A percentile compares a stretch with the other conserved stretches of the same genome.
These are phyloP conservation scores for Liolophura sinensis DNA, from an alignment of 1,140 invertebrate genomes.

Conservation along the genomic window DNA sequence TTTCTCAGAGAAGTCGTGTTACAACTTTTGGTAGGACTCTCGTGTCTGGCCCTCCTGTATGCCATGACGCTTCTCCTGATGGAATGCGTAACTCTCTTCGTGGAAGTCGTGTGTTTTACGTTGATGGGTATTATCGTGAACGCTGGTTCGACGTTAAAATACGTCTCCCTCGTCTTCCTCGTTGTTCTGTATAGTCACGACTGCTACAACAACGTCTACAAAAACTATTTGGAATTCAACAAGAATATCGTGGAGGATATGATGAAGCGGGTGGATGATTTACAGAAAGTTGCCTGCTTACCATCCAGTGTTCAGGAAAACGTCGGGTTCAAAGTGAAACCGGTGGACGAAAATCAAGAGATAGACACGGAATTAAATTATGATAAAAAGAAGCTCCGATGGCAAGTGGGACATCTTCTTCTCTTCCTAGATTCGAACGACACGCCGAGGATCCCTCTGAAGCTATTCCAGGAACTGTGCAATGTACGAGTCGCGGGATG, in stretches of 20 bases:
- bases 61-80: conserved; percentile 34
- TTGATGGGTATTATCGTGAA: conserved; percentile 49
- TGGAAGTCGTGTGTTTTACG: conserved; percentile 39
- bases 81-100: conserved; percentile 38
- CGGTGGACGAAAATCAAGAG: conserved; percentile 36
- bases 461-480: conserved; percentile 33
- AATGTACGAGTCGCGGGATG: conserved; percentile 28
- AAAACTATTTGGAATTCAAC: conserved; percentile 39
- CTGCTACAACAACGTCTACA: conserved; percentile 32
- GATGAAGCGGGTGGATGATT: conserved; percentile 50
- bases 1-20: conserved; percentile 12
- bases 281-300: conserved; percentile 52
- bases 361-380: conserved; percentile 39
- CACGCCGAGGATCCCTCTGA: conserved; percentile 31
- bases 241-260: conserved; percentile 40
- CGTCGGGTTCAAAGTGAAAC: conserved; percentile 45
- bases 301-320: conserved; percentile 52
- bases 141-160: conserved; percentile 32
- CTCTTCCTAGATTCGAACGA: conserved; percentile 36
- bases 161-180: conserved; percentile 35
- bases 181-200: conserved; percentile 37
- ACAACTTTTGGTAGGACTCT: conserved; percentile 26
- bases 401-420: conserved; percentile 44
- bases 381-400: conserved; percentile 43
- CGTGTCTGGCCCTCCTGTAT: conserved; percentile 37